Evolutionary conservation across 2,888 invertebrate genomes (phyloP), one percentile per base, ranked within the genome.

Genomic region (Catocala nupta): DNA sequence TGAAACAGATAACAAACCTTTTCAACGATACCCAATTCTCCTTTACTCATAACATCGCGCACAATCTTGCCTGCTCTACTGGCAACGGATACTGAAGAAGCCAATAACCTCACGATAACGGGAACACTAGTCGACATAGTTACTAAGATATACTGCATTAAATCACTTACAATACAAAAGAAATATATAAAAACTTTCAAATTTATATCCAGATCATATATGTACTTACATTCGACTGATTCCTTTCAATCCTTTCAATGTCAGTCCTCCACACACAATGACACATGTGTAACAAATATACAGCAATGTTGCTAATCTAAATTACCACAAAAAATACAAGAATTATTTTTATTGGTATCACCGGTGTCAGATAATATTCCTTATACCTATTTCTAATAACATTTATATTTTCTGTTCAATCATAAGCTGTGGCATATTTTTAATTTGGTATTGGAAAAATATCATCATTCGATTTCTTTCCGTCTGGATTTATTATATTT

Each of bases 11-110:
- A 45, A 63, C 75, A 63, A 90, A 97, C 98, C 96, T 99, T 99
- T 81, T 99, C 98, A 11, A 99, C 96, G 78, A 99, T 98, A 59
- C 97, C 98, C 49, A 99, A 94, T 80, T 98, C 97, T 49, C 99
- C 99, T 85, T 96, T 96, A 74, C 95, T 96, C 96, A 99, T 96
- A 50, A 99, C 96, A 95, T 99, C 98, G 72, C 98, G 95, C 54
- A 99, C 98, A 65, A 99, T 98, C 90, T 96, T 96, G 0, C 98
- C 99, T 70, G 99, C 98, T 80, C 96, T 95, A 75, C 96, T 95
- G 0, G 98, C 97, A 36, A 97, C 97, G 49, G 95, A 95, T 34
- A 97, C 96, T 36, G 98, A 97, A 11, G 97, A 96, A 45, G 97
- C 97, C 56, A 98, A 90, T 61, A 98, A 84, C 67, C 96, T 95